Conservation (phyloP, 2,113 vertebrate species). For the Sylvilagus bachmani region DNA sequence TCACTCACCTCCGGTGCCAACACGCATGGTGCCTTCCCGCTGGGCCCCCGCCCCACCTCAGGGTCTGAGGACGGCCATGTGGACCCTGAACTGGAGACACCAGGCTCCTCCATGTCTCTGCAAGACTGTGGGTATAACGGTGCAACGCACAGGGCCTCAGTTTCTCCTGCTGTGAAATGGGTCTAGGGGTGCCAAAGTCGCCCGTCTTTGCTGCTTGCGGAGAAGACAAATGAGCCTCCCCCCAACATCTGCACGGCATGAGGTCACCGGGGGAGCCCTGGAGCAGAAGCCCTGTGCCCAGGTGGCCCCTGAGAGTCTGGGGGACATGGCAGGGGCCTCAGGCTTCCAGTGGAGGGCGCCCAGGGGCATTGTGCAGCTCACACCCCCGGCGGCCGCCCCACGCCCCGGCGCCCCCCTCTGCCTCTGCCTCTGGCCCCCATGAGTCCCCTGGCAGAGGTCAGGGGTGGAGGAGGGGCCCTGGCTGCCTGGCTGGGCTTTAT, state of each 20-base stretch:
- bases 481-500: background rate
- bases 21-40: accelerated
- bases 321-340: accelerated
- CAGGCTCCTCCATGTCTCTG: accelerated
- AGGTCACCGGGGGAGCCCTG: background rate
- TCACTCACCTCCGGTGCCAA: background rate
- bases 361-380: background rate
- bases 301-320: background rate
- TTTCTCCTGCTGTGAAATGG: background rate
- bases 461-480: background rate
- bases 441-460: no score
- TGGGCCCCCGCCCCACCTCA: accelerated
- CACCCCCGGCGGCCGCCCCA: no score
- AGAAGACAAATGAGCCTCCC: background rate
- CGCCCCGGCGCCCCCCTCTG: no score
- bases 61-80: background rate
- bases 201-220: accelerated
- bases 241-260: background rate
- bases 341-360: background rate
- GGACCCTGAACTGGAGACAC: background rate
- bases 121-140: accelerated
- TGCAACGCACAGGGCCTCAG: background rate
- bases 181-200: accelerated
- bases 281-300: background rate
- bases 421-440: no score